Evolutionary conservation across 2,797 vertebrate genomes (phyloP), one percentile per base, ranked within the genome.

Genomic region (Tympanoctomys barrerae): DNA sequence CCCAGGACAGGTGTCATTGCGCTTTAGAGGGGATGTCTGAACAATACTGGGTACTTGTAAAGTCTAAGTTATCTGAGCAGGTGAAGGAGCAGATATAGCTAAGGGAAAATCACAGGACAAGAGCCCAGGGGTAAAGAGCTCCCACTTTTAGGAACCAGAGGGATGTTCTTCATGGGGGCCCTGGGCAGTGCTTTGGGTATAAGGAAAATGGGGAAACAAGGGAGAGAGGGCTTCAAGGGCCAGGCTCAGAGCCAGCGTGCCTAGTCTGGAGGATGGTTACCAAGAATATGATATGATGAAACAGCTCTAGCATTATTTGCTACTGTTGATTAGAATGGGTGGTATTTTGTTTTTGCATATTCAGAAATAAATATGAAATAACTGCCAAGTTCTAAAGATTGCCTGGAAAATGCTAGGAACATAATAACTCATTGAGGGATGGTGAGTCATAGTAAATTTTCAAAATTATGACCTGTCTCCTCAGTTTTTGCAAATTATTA

Each of bases 341-440:
- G 28, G 62, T 12, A 18, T 31, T 64, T 7, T 81, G 75, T 64
- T 81, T 82, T 64, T 77, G 31, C 57, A 59, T 57, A 39, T 90
- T 92, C 86, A 91, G 59, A 92, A 95, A 77, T 90, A 86, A 92
- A 71, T 36, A 7, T 18, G 36, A 90, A 93, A 64, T 87, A 73
- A 87, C 33, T 70, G 68, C 82, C 82, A 85, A 18, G 59, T 75
- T 91, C 77, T 49, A 71, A 61, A 97, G 52, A 64, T 19, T 54
- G 36, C 49, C 71, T 79, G 4, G 19, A 89, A 90, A 90, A 83
- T 68, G 42, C 54, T 57, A 82, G 52, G 83, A 80, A 78, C 59
- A 59, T 42, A n/a, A 57, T 62, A 87, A 21, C 19, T 90, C 79
- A 71, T 83, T 62, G 18, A 1, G 36, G 24, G 36, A 52, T 68